phyloP scores from a whole-genome alignment of 2,113 vertebrate genomes.

The Catharus minimus region DNA sequence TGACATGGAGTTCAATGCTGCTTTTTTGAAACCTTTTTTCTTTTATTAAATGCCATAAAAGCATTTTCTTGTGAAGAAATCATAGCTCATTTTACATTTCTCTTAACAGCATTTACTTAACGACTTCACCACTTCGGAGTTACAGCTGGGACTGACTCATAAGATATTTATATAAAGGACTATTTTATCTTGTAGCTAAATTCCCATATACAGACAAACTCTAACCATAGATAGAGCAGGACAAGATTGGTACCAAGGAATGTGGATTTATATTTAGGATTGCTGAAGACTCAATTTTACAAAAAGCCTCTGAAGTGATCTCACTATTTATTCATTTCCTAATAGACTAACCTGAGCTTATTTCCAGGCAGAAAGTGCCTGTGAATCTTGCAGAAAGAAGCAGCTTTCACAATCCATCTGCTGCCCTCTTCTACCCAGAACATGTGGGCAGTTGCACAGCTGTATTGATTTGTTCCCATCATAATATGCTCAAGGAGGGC shows the following conservation, averaged over 20 bases:
- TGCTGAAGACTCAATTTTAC: constrained; percentile 50
- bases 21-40: constrained; percentile 8
- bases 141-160: constrained; percentile 72
- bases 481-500: background rate
- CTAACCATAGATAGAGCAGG: constrained; percentile 43
- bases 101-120: constrained; percentile 63
- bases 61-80: constrained; percentile 63
- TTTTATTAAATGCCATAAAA: constrained; percentile 36
- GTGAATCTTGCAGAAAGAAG: background rate
- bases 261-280: constrained; percentile 62
- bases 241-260: constrained; percentile 34
- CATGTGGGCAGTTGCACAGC: background rate
- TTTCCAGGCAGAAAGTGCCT: background rate
- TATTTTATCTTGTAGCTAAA: constrained; percentile 65
- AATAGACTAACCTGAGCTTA: constrained; percentile 35
- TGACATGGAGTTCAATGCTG: background rate
- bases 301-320: constrained; percentile 16
- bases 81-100: constrained; percentile 53
- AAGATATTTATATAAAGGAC: constrained; percentile 68
- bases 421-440: background rate
- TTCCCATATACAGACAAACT: constrained; percentile 64
- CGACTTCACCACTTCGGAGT: constrained; percentile 53
- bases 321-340: constrained; percentile 43
- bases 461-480: background rate
- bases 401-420: background rate